These are phyloP conservation scores for Bhutanitis thaidina DNA, from an alignment of 2,888 invertebrate genomes.

Conservation along the genomic window DNA sequence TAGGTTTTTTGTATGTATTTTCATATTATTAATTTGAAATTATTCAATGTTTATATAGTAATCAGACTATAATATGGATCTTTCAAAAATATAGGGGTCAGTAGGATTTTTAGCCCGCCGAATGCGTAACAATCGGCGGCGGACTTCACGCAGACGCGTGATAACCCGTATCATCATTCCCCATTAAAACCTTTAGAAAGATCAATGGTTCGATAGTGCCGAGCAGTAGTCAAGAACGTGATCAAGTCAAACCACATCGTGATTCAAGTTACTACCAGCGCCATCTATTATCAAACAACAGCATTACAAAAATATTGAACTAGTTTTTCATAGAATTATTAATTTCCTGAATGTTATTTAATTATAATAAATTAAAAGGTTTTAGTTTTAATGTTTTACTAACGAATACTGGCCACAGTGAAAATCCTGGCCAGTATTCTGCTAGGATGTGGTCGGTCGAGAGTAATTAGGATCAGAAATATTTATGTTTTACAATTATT, in stretches of 20 bases:
- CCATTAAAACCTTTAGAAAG: constrained; percentile 75
- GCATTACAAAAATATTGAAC: background rate
- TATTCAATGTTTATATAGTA: too few species aligned
- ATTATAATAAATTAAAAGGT: too few species aligned
- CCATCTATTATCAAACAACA: constrained; percentile 7
- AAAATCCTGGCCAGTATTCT: too few species aligned
- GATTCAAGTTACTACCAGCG: constrained; percentile 7
- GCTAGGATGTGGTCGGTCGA: too few species aligned
- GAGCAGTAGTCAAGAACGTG: background rate
- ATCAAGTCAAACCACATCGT: constrained; percentile 2
- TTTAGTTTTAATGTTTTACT: too few species aligned
- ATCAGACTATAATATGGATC: background rate
- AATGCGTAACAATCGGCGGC: constrained; percentile 69
- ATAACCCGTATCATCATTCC: constrained; percentile 68
- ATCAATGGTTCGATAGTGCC: constrained; percentile 32
- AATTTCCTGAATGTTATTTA: too few species aligned
- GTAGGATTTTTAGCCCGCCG: constrained; percentile 62
- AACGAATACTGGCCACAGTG: too few species aligned
- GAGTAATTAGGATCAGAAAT: too few species aligned
- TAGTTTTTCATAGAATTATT: too few species aligned
- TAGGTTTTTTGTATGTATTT: too few species aligned
- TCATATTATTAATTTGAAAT: too few species aligned
- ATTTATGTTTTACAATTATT: too few species aligned
- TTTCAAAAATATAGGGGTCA: constrained; percentile 46
- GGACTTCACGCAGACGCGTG: constrained; percentile 70